Evolutionary conservation across 2,888 invertebrate genomes (phyloP), one percentile per base, ranked within the genome.

Genomic region (Smittia aterrima): DNA sequence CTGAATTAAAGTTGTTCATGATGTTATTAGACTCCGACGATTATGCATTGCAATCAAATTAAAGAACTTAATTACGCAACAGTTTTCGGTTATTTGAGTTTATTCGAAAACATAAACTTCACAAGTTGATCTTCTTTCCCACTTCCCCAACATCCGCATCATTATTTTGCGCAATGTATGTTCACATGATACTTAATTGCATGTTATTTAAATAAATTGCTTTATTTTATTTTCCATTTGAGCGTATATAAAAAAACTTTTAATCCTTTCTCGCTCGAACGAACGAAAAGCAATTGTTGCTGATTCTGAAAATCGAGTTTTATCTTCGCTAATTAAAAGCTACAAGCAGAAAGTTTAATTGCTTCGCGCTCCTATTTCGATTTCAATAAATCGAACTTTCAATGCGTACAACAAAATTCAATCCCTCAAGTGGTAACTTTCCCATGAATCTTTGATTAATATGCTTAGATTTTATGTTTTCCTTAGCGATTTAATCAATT

Each of bases 121-220:
- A 2, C 22, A 16, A 47, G 47, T 16, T 47, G 47, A 47, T 47
- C 47, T 47, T 47, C 16, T 38, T 13, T n/a, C 47, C 4, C 11
- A n/a, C 20, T 38, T 66, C n/a, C n/a, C n/a, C n/a, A n/a, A n/a
- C n/a, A n/a, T 38, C 66, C 67, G 67, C 67, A 67, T 67, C 67
- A 67, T 67, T 67, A 67, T 67, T 41, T 24, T 66, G n/a, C 24
- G n/a, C 24, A 20, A 67, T 67, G 41, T 41, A 20, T 58, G 67
- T 67, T 67, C 67, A 47, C 41, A 67, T 66, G 38, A 66, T 66
- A 67, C 67, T 38, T 67, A 67, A 67, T 67, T 67, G 67, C 24
- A 22, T 67, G 67, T 67, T 67, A 24, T 67, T 67, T 67, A 66
- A 41, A 67, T 20, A 67, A 67, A 67, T 67, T 67, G 67, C 40